Percentiles rank a stretch among this genome's conserved stretches.
phyloP scores from a whole-genome alignment of 1,140 invertebrate species.

The Heliothis virescens region DNA sequence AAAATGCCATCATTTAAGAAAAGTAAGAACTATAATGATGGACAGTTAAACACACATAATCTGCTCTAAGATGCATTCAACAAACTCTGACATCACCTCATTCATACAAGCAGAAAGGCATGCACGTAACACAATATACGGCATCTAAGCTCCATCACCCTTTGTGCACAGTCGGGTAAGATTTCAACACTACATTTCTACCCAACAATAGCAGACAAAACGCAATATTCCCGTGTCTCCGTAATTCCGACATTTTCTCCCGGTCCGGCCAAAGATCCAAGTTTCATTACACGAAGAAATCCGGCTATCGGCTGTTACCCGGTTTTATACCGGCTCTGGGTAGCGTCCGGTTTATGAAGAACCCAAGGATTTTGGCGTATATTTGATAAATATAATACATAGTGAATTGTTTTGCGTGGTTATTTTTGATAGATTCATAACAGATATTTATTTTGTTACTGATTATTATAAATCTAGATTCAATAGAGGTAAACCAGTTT shows the following conservation, averaged over 20 bases:
- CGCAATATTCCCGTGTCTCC: constrained; percentile 6
- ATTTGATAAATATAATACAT: constrained; percentile 37
- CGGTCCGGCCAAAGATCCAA: constrained; percentile 21
- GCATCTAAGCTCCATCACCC: background rate
- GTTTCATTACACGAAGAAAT: constrained; percentile 36
- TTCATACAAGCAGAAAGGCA: background rate
- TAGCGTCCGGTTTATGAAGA: constrained; percentile 24
- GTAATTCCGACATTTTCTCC: constrained; percentile 24
- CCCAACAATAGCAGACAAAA: constrained; percentile 19
- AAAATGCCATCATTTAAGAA: no score
- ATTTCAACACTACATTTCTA: constrained; percentile 17
- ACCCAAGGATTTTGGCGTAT: constrained; percentile 1
- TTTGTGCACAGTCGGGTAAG: background rate
- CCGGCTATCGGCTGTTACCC: constrained; percentile 9
- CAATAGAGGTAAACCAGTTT: no score
- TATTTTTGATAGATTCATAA: constrained; percentile 1
- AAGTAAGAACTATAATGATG: no score
- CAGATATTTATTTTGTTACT: background rate
- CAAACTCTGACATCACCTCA: no score
- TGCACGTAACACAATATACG: background rate
- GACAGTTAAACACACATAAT: no score
- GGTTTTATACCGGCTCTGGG: constrained; percentile 17
- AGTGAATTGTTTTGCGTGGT: constrained; percentile 5
- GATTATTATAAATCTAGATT: no score
- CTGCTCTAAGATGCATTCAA: no score